Conservation (phyloP, 2,113 vertebrate genomes). For the Cyprinus carpio region DNA sequence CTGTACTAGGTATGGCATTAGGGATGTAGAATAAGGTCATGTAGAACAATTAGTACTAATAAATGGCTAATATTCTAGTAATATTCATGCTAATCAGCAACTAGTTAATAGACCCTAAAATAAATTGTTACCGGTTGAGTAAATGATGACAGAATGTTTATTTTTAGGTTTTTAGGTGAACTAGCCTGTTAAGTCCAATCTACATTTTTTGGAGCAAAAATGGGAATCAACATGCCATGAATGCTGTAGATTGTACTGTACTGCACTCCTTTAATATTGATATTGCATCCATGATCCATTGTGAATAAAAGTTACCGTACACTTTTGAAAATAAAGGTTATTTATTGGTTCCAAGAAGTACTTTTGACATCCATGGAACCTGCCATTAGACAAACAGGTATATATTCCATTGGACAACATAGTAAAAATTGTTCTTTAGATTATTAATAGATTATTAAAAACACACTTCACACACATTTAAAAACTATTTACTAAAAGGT, state of each 20-base stretch:
- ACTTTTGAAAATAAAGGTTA: not conserved
- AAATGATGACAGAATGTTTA: not conserved
- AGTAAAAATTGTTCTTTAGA: no score
- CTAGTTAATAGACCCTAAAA: no score
- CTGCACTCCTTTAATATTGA: not conserved
- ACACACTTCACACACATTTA: not conserved
- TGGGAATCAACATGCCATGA: not conserved
- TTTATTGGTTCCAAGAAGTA: no score
- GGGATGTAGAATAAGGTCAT: no score
- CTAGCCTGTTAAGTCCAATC: not conserved
- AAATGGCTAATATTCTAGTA: no score
- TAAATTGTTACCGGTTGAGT: not conserved
- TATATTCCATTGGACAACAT: no score
- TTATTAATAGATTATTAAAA: no score
- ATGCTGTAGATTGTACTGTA: not conserved
- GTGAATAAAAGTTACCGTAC: not conserved
- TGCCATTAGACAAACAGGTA: not conserved
- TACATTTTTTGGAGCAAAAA: not conserved
- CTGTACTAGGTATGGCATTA: no score
- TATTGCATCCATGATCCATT: not conserved
- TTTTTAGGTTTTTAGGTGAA: not conserved
- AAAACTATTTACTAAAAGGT: not conserved
- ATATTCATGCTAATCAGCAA: no score
- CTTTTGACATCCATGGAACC: not conserved
- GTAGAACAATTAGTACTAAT: no score